Evolutionary conservation across 2,797 vertebrate genomes (phyloP), one percentile per base, ranked within the genome.

Genomic region (Emydoidea blandingii): DNA sequence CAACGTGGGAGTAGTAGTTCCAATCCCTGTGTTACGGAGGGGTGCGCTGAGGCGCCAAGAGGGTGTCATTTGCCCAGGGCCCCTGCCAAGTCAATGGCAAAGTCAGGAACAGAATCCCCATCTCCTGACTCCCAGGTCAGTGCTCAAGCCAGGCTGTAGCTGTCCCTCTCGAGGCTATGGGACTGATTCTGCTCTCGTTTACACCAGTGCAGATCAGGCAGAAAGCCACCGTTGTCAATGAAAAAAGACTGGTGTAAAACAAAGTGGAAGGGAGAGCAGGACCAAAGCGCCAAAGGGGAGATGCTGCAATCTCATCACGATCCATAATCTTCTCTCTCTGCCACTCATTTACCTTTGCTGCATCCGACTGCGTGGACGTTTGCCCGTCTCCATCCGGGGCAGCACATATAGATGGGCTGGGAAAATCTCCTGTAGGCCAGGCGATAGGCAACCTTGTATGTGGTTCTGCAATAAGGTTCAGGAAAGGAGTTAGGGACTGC

Each of bases 401-500:
- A 99, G 98, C 99, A 99, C 0, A 98, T 95, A 1, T 91, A 98
- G 3, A 0, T 2, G 0, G 97, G 96, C 88, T 98, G 87, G 4
- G 98, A 97, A 41, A 97, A 87, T 6, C 91, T 97, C 59, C 94
- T 98, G 79, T 97, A 98, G 54, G 97, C 98, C 96, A 98, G 98
- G 84, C 99, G 97, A 97, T 99, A 99, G 49, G 98, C 98, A 3
- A 99, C 98, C 44, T 89, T 98, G 92, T 99, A 99, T 92, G 98
- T 97, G 3, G 99, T 99, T 96, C 99, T 99, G 97, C 56, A 92
- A 87, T 2, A 8, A 94, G 57, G 93, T 89, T 29, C 0, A 18
- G 16, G 12, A 1, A 8, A 2, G 19, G 54, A 2, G 7, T 12
- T 47, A 0, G 1, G 29, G 50, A 31, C 6, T 3, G n/a, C 1